phyloP scores from a whole-genome alignment of 2,113 vertebrate genomes.

The Cyprinodon variegatus region DNA sequence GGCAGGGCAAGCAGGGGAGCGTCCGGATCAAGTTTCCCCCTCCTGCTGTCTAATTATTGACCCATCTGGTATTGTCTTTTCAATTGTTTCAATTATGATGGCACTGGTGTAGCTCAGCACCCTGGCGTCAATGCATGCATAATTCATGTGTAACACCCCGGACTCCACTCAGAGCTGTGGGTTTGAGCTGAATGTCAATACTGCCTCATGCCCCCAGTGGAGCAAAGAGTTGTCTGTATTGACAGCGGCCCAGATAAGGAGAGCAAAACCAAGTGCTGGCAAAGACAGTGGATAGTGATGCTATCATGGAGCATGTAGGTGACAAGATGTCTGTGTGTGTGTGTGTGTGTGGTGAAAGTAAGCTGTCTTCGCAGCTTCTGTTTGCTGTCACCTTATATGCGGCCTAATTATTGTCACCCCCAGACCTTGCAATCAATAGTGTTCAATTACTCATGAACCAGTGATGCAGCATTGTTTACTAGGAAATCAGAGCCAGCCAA shows the following conservation, averaged over 20 bases:
- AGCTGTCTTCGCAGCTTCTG: conserved; percentile 56
- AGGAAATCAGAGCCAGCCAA: conserved; percentile 48
- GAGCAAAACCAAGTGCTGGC: conserved; percentile 64
- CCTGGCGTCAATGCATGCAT: conserved; percentile 80
- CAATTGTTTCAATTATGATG: conserved; percentile 85
- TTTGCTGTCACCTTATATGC: conserved; percentile 74
- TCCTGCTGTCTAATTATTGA: conserved; percentile 83
- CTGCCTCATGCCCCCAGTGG: conserved; percentile 65
- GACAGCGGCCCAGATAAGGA: conserved; percentile 71
- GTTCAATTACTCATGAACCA: conserved; percentile 78
- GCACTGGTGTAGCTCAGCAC: conserved; percentile 80
- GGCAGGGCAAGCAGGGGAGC: conserved; percentile 69
- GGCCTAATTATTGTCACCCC: conserved; percentile 75
- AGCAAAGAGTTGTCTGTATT: conserved; percentile 75
- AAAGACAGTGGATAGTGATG: conserved; percentile 64
- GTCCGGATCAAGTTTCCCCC: conserved; percentile 77
- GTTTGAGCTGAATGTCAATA: conserved; percentile 84
- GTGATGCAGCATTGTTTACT: conserved; percentile 50
- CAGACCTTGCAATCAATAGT: conserved; percentile 72
- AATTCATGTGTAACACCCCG: conserved; percentile 80
- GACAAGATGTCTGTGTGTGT: conserved; percentile 41
- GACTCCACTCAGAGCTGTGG: conserved; percentile 77
- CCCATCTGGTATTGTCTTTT: conserved; percentile 84
- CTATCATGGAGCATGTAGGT: conserved; percentile 51
- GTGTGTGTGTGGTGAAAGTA: conserved; percentile 28